A percentile compares a stretch with the other conserved stretches of the same genome.
These are phyloP conservation scores for Coenonympha arcania DNA, from an alignment of 2,888 invertebrate species.

Conservation along the genomic window DNA sequence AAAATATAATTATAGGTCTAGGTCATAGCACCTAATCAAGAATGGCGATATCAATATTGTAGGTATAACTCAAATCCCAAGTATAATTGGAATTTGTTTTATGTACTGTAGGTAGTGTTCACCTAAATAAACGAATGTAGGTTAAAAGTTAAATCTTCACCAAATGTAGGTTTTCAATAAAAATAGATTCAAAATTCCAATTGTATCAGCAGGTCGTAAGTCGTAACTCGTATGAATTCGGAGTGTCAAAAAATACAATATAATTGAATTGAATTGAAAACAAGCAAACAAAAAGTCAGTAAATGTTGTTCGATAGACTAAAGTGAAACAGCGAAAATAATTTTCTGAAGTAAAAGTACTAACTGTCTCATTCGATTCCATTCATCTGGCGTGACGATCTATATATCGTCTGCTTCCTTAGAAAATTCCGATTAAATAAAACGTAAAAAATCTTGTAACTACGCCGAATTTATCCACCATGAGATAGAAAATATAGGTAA, in stretches of 20 bases:
- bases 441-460: no score
- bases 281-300: constrained; percentile 4
- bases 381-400: constrained; percentile 18
- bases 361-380: constrained; percentile 17
- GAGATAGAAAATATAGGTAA: no score
- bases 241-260: not conserved
- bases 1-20: no score
- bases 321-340: constrained; percentile 12
- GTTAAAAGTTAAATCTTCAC: not conserved
- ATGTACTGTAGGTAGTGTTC: no score
- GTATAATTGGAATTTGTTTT: no score
- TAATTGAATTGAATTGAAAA: constrained; percentile 3
- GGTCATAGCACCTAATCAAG: no score
- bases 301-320: constrained; percentile 19
- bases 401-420: not conserved
- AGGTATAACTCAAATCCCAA: no score
- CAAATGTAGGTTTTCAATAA: not conserved
- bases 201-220: not conserved
- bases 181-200: not conserved
- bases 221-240: no score
- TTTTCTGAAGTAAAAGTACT: constrained; percentile 26
- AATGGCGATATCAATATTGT: no score
- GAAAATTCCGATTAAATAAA: constrained; percentile 3
- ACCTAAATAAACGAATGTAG: not conserved
- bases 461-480: no score